Evolutionary conservation across 2,888 invertebrate genomes (phyloP).

Genomic region (Papilio gigon): DNA sequence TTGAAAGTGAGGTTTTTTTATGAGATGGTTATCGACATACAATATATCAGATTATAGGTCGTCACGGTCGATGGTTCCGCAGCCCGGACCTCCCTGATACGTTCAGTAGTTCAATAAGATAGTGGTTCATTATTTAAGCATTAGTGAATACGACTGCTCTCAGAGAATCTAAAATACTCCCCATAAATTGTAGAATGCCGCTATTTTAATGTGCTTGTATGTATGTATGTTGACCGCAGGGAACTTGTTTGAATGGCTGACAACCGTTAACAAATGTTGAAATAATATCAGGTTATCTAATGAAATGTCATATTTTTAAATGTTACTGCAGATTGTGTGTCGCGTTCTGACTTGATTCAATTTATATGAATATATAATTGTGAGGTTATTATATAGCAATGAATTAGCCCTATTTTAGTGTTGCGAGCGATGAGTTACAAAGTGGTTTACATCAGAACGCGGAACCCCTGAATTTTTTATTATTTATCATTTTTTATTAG

Average conservation of each 20-base stretch:
- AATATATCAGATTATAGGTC: not conserved
- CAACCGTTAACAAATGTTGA: not conserved
- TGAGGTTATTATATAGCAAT: no score
- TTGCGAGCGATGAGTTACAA: no score
- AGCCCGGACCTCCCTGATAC: not conserved
- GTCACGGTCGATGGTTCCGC: not conserved
- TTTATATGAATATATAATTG: no score
- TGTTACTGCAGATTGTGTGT: no score
- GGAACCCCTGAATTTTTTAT: not conserved
- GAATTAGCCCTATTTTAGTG: not conserved
- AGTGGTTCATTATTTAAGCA: not conserved
- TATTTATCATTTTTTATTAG: no score
- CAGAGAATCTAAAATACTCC: not conserved
- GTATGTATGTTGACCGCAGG: not conserved
- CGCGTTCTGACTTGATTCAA: no score
- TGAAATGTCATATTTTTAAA: no score
- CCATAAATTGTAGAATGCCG: not conserved
- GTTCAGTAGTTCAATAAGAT: not conserved
- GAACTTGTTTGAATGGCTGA: not conserved
- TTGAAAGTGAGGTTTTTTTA: not conserved
- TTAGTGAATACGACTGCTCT: not conserved
- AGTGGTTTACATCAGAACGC: no score
- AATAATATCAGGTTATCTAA: no score
- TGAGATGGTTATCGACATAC: not conserved
- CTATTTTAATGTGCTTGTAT: conserved; percentile 11